A percentile compares a stretch with the other conserved stretches of the same genome.
These are phyloP conservation scores for Atlantisia rogersi DNA, from an alignment of 2,113 vertebrate species.

Conservation along the genomic window DNA sequence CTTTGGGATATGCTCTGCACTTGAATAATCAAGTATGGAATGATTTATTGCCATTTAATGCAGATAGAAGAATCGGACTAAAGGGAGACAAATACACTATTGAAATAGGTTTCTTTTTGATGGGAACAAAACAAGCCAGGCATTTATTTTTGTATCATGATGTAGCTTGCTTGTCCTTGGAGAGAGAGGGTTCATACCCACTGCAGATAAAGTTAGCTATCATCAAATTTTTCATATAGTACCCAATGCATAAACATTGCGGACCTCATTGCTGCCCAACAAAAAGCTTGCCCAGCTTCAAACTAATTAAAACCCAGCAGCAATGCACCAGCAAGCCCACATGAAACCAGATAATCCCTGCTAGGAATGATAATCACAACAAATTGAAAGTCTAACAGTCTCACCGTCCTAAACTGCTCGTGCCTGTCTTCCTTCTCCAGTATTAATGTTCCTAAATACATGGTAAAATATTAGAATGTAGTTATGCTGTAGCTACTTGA, in stretches of 20 bases:
- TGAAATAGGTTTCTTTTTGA: conserved; percentile 14
- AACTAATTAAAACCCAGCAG: neutral
- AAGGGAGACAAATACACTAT: neutral
- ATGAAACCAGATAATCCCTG: neutral
- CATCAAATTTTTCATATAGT: neutral
- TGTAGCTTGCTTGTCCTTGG: neutral
- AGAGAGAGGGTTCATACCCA: neutral
- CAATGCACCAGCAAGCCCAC: neutral
- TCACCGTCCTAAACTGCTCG: rapidly evolving
- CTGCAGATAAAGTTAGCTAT: neutral
- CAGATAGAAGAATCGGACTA: neutral
- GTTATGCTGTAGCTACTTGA: neutral
- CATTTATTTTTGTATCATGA: neutral
- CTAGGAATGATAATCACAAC: neutral
- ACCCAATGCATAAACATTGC: neutral
- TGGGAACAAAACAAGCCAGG: neutral
- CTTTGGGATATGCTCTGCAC: neutral
- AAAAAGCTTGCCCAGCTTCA: neutral
- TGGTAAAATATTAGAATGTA: neutral
- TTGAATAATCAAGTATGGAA: neutral
- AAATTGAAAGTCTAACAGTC: neutral
- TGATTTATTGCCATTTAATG: conserved; percentile 49
- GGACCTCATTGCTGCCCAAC: neutral
- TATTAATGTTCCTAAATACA: neutral
- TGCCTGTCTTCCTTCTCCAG: neutral